Conservation (phyloP, 1,140 invertebrate species). For the Paralvinella palmiformis region DNA sequence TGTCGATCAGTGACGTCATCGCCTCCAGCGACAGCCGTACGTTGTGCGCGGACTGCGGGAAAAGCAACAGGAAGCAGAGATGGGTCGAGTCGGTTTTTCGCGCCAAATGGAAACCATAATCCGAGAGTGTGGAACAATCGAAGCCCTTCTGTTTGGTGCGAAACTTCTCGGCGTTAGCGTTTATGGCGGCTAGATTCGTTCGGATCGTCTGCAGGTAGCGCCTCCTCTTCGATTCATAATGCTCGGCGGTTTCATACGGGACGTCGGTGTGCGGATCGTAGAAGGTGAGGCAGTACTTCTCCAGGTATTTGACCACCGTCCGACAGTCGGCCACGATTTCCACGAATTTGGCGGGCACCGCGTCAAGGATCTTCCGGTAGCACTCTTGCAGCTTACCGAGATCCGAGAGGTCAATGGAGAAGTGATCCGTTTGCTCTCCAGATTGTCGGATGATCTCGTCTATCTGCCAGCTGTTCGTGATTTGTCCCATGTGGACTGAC, state of each 20-base stretch:
- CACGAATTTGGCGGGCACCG: slow-evolving; percentile 8
- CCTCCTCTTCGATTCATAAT: slow-evolving; percentile 29
- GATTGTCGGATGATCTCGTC: background rate
- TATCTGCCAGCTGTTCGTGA: background rate
- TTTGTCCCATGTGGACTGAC: background rate
- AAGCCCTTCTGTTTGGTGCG: background rate
- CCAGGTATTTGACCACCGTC: slow-evolving; percentile 8
- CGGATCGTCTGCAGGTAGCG: slow-evolving; percentile 19
- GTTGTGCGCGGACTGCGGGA: slow-evolving; percentile 33
- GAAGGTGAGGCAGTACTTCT: slow-evolving; percentile 35
- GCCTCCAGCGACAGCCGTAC: slow-evolving; percentile 26
- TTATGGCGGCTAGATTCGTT: slow-evolving; percentile 7
- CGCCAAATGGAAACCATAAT: slow-evolving; percentile 25
- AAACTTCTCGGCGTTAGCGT: slow-evolving; percentile 9
- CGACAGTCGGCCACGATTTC: slow-evolving; percentile 3
- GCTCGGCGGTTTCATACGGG: slow-evolving; percentile 27
- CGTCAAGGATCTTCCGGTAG: background rate
- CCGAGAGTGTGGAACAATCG: slow-evolving; percentile 13
- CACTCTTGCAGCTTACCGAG: background rate
- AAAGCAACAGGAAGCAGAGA: slow-evolving; percentile 30
- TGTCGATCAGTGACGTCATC: slow-evolving; percentile 30
- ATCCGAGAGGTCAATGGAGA: background rate
- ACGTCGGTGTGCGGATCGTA: slow-evolving; percentile 26
- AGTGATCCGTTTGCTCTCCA: background rate
- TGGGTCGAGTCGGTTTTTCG: slow-evolving; percentile 27